Evolutionary conservation across 2,113 vertebrate species (phyloP), one percentile per base, ranked within the genome.

Genomic region (Microtus pennsylvanicus): DNA sequence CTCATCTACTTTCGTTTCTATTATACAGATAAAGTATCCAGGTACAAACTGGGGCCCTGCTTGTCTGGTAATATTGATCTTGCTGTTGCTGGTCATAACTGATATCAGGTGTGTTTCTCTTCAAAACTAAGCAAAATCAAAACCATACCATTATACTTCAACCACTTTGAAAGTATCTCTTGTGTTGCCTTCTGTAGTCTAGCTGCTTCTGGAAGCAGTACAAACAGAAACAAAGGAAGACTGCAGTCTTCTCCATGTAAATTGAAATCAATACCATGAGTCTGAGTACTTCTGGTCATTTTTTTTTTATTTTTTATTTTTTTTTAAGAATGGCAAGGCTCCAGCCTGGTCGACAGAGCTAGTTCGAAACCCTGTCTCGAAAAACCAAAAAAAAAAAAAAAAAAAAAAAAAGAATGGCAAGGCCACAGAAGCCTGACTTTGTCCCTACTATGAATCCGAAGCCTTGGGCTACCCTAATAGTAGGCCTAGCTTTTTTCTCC

Each of bases 131-230:
- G 17, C 76, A 42, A 82, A 88, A 72, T 28, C 35, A 52, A 82
- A 82, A 28, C 28, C 9, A 26, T 47, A 63, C 76, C 30, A 33
- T 92, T 85, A 81, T 74, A 11, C 4, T 72, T 65, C 58, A 75
- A 21, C 0, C 83, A 33, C 75, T 95, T 88, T 76, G 33, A 16
- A 50, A 61, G 50, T 69, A 17, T 38, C 13, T 94, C 82, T 24
- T 63, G 0, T 28, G 8, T 76, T 85, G 26, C 3, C 5, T 38
- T 82, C 21, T 47, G 30, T 0, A 33, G 69, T 81, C 12, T 81
- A 90, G 19, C 11, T 88, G 22, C 7, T 76, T 87, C 75, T 89
- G 45, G 72, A 87, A 86, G 7, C 65, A 91, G 58, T 45, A 77
- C 6, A 88, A 69, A 24, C 7, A 89, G 35, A 77, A 50, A n/a